These are phyloP conservation scores for Himalopsyche japonica DNA, from an alignment of 2,888 invertebrate genomes.

Conservation along the genomic window DNA sequence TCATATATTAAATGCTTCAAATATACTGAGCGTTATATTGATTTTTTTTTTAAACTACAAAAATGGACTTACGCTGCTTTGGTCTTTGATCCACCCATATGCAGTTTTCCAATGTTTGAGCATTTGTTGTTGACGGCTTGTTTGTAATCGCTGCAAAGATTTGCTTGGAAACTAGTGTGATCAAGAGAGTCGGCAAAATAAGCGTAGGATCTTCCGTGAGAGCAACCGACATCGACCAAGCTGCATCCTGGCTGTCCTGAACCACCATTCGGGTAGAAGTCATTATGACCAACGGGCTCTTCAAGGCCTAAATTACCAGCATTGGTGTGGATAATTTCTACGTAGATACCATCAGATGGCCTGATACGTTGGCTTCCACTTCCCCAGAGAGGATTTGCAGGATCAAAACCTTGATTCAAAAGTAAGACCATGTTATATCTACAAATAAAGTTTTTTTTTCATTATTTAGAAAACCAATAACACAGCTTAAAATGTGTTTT, in stretches of 20 bases:
- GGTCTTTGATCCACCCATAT: slow-evolving; percentile 34
- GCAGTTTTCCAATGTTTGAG: slow-evolving; percentile 18
- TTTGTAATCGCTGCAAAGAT: slow-evolving; percentile 20
- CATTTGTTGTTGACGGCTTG: slow-evolving; percentile 27
- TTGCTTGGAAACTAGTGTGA: slow-evolving; percentile 26
- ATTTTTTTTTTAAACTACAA: background rate
- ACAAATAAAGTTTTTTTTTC: no score
- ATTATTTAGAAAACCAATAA: no score
- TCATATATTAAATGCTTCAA: no score
- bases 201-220: slow-evolving; percentile 31
- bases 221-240: slow-evolving; percentile 16
- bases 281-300: slow-evolving; percentile 27
- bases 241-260: slow-evolving; percentile 27
- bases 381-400: slow-evolving; percentile 52
- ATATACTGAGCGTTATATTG: no score
- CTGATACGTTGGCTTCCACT: slow-evolving; percentile 45
- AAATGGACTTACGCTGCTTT: slow-evolving; percentile 24
- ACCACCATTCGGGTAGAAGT: slow-evolving; percentile 34
- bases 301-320: slow-evolving; percentile 46
- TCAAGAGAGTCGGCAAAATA: slow-evolving; percentile 36
- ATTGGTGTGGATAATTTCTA: slow-evolving; percentile 55
- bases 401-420: slow-evolving; percentile 44
- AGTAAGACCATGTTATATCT: no score
- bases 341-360: slow-evolving; percentile 50
- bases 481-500: no score